Evolutionary conservation across 2,797 vertebrate genomes (phyloP), one percentile per base, ranked within the genome.

Genomic region (Nannoperca obscura): DNA sequence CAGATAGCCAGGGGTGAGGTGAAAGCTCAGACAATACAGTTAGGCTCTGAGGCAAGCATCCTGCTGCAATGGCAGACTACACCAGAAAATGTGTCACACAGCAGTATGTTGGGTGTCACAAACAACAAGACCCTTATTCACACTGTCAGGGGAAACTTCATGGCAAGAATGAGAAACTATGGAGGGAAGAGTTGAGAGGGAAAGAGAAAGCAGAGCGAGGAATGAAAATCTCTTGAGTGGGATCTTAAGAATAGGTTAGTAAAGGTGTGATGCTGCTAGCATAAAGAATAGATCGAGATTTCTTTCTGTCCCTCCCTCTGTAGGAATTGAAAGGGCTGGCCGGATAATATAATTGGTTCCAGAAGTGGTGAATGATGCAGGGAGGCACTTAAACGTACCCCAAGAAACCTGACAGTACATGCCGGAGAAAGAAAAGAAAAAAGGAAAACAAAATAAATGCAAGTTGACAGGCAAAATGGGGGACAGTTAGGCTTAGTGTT

Each of bases 391-490:
- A 86, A 87, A 86, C 78, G 72, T 77, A 89, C 82, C 86, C 84
- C 78, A 24, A 93, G 88, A 92, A 92, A 91, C 83, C 90, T 88
- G 88, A 93, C 89, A 86, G 92, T 91, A 93, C 92, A 93, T 83
- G 92, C 79, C 19, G 78, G 69, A 84, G 78, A 89, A 76, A 91
- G 84, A 91, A 92, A 88, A 83, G 90, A 82, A 88, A 90, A 92
- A 91, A 92, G 92, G 85, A 92, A 92, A 92, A 93, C 82, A 91
- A 93, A 94, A 92, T 94, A 94, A 95, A 95, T 93, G 94, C 89
- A 91, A 95, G 93, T 91, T 95, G 95, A 95, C 94, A 95, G 94
- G 91, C 93, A 92, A 95, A 95, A 92, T 95, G 90, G 93, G 90
- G 93, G 92, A 94, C 93, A 94, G 93, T 94, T 93, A 94, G 93